Evolutionary conservation across 1,140 invertebrate genomes (phyloP), one percentile per base, ranked within the genome.

Genomic region (Lasioglossum albipes): DNA sequence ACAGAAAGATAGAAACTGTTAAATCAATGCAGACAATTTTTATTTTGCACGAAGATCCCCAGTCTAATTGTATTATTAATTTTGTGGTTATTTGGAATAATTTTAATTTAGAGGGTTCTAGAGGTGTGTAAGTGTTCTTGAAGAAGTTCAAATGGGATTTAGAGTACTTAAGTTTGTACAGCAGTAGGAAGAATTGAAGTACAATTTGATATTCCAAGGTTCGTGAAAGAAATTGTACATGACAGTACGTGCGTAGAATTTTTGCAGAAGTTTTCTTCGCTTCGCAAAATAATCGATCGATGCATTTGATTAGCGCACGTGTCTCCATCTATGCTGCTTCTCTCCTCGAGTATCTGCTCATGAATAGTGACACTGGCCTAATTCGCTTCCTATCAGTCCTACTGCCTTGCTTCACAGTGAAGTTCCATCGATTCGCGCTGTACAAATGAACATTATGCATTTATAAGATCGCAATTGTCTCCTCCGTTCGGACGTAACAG

Each of bases 391-490:
- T 41, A 18, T 20, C 10, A 41, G 31, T 7, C 31, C 7, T 20
- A 41, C 7, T 59, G 57, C 6, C 57, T n/a, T n/a, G 57, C 57
- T n/a, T n/a, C 18, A n/a, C 20, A 9, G 18, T n/a, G 57, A 49
- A 20, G 20, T n/a, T n/a, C 57, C n/a, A 59, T 59, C 57, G 57
- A 59, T n/a, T n/a, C 1, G n/a, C 57, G 18, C 57, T 59, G 57
- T 59, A n/a, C 57, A 59, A 59, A 20, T 59, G 57, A 59, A 59
- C 57, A n/a, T 59, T n/a, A n/a, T 59, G 57, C 9, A 59, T 59
- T n/a, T 59, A 59, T n/a, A 59, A 59, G 5, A n/a, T n/a, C 57
- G n/a, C 20, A 7, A 59, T 59, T 20, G 57, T 7, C 45, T 45
- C 36, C 54, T 59, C n/a, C 9, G 9, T 59, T 20, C 57, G n/a